Percentiles rank a stretch among this genome's conserved stretches.
Conservation (phyloP, 2,113 vertebrate genomes). For the Emydura subglobosa region DNA sequence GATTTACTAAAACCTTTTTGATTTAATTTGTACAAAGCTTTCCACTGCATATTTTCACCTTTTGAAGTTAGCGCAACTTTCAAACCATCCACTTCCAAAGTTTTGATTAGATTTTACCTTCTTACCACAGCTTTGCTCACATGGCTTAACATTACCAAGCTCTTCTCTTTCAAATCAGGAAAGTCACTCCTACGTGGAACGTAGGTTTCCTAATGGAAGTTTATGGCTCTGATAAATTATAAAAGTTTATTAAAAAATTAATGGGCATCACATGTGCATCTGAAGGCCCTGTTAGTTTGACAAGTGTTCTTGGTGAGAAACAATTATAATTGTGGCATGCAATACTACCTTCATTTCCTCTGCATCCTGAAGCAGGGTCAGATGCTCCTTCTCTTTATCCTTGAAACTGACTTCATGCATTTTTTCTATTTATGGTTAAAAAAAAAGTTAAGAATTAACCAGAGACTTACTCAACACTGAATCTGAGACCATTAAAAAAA, state of each 20-base stretch:
- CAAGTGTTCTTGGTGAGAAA: background rate
- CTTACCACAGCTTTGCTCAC: background rate
- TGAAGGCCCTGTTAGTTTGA: background rate
- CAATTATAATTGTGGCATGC: background rate
- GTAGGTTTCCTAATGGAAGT: background rate
- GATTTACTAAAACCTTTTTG: background rate
- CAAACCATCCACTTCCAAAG: background rate
- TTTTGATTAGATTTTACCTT: background rate
- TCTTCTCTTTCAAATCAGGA: background rate
- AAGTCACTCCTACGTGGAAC: background rate
- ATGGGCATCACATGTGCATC: background rate
- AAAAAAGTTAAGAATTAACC: background rate
- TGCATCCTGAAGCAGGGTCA: conserved; percentile 87
- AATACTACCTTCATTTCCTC: conserved; percentile 89
- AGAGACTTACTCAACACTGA: background rate
- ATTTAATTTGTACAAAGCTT: background rate
- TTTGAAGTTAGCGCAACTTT: background rate
- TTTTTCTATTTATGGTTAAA: conserved; percentile 82
- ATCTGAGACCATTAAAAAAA: background rate
- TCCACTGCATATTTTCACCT: background rate
- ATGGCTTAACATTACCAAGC: background rate
- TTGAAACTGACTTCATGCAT: conserved; percentile 90
- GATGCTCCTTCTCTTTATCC: conserved; percentile 91
- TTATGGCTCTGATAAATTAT: background rate
- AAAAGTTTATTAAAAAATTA: background rate